Base-by-base conservation (phyloP, 2,113 vertebrate genomes). In the Meleagris gallopavo region DNA sequence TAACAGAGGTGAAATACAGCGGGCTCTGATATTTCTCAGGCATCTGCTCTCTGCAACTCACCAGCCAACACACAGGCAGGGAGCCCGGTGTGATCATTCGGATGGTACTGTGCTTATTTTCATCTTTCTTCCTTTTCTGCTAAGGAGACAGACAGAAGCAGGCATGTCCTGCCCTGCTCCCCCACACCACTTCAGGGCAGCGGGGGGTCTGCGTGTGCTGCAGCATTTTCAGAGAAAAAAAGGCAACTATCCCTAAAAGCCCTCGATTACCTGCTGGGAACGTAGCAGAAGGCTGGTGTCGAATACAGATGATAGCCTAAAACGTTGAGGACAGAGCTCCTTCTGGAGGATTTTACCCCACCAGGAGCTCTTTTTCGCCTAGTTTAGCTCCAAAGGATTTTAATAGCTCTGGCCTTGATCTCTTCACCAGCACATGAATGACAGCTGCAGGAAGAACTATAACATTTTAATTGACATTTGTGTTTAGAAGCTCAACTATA, bases 391-490 rank as follows among this genome's bases (percentile, higher is more conserved):
- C 22, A 36, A 58, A 84, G 52, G 70, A n/a, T 93, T 95, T 86
- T 86, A 84, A 86, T 69, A 90, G 52, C 70, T 86, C 83, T 3
- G 20, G 86, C 48, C 95, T 92, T 94, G 80, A 84, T 93, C 92
- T 89, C 77, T 65, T 83, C 43, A 32, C 60, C 69, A 86, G 69
- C 76, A 48, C 83, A 90, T 88, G 80, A 95, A 46, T 95, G 96
- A 86, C 88, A 95, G 90, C 86, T 96, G 88, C 92, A 90, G 69
- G 38, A 48, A 91, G 90, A 93, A 88, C 83, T 91, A 8, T 88
- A 93, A 78, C 86, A 81, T 94, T 94, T 95, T 93, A 93, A 90
- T 76, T 94, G 90, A 93, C 80, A 84, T 96, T 93, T 92, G 43
- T 96, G 76, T 94, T 95, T 83, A 75, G 77, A 60, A 88, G 90